Evolutionary conservation across 2,888 invertebrate genomes (phyloP).

Genomic region (Meteorus colon): DNA sequence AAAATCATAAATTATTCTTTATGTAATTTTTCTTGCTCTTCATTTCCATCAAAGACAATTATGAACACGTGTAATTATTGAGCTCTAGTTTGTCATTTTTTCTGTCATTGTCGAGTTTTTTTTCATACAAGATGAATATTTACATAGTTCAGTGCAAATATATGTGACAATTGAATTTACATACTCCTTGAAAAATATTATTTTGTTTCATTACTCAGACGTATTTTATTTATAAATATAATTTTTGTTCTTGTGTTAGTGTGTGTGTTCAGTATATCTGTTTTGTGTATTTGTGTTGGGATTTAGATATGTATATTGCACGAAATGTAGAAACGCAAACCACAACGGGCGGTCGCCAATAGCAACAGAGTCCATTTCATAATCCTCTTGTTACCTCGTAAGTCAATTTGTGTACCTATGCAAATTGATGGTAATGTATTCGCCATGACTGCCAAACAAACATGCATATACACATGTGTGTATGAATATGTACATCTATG

Average conservation of each 20-base stretch:
- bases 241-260: slow-evolving; percentile 29
- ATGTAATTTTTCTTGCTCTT: neutral
- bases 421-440: slow-evolving; percentile 65
- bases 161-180: slow-evolving; percentile 29
- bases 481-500: neutral
- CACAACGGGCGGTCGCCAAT: slow-evolving; percentile 3
- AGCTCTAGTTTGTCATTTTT: slow-evolving; percentile 30
- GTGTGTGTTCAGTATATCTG: slow-evolving; percentile 12
- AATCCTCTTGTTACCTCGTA: slow-evolving; percentile 56
- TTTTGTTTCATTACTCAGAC: slow-evolving; percentile 19
- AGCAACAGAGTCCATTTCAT: slow-evolving; percentile 56
- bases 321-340: slow-evolving; percentile 4
- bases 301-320: neutral
- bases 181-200: slow-evolving; percentile 22
- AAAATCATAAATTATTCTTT: neutral
- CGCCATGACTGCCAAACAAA: slow-evolving; percentile 41
- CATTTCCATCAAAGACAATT: neutral
- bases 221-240: neutral
- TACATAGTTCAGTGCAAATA: neutral
- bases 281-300: neutral
- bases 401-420: slow-evolving; percentile 61
- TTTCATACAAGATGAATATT: slow-evolving; percentile 3
- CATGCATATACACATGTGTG: neutral
- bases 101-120: slow-evolving; percentile 38
- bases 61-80: neutral